Evolutionary conservation across 92 coral and sea anemone genomes (phyloP).

Genomic region (Zoanthus sansibaricus): DNA sequence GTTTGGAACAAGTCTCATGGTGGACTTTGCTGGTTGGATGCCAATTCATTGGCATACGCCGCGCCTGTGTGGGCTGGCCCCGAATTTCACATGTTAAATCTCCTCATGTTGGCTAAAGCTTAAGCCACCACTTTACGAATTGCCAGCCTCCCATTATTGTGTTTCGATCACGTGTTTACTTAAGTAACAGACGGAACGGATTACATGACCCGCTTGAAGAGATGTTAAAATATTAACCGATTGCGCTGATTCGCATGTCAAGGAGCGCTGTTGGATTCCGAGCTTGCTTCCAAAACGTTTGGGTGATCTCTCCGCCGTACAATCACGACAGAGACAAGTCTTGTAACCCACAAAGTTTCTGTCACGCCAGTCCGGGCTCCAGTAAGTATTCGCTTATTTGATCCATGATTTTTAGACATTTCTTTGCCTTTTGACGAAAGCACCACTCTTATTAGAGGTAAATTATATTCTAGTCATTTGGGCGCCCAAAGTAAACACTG

Average conservation of each 20-base stretch:
- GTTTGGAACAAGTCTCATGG: no score
- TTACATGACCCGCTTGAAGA: conserved; percentile 7
- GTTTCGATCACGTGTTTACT: conserved; percentile 11
- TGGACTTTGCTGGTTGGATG: no score
- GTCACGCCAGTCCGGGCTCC: conserved; percentile 20
- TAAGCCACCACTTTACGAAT: no score
- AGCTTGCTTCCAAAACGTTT: conserved; percentile 8
- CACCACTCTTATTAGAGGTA: neutral
- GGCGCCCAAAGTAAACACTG: neutral
- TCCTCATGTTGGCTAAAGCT: no score
- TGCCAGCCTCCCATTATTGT: no score
- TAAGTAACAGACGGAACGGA: neutral
- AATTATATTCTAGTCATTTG: neutral
- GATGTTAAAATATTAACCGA: conserved; percentile 37
- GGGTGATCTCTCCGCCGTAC: neutral
- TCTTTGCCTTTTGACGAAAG: neutral
- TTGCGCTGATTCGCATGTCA: conserved; percentile 18
- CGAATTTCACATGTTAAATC: no score
- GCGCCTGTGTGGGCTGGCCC: no score
- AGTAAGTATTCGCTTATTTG: conserved; percentile 6
- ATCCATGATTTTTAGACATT: neutral
- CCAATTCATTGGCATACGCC: no score
- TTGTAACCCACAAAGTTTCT: conserved; percentile 1
- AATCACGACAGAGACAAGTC: conserved; percentile 7
- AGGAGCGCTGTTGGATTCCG: conserved; percentile 17